Evolutionary conservation across 1,140 invertebrate species (phyloP), one percentile per base, ranked within the genome.

Genomic region (Ceratina japonica): DNA sequence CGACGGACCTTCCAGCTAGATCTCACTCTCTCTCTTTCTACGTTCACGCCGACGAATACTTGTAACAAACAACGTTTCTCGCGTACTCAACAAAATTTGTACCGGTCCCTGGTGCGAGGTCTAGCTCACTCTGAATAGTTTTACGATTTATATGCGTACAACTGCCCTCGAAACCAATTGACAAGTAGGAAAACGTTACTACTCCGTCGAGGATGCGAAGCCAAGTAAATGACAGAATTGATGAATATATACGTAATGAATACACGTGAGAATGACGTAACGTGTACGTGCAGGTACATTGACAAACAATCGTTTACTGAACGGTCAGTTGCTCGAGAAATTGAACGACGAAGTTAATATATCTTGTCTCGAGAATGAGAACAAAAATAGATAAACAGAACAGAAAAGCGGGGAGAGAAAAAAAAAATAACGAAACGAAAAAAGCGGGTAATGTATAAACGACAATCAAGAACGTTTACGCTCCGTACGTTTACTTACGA

Each of bases 21-120:
- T 82, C 77, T 80, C 83, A 77, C n/a, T 77, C n/a, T n/a, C n/a
- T n/a, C n/a, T n/a, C n/a, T 51, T 71, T 75, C 13, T 54, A 54
- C 51, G 18, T 69, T 31, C 27, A 70, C 12, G 31, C 31, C 12
- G 56, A 24, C 24, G 15, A 27, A 70, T 56, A 52, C 22, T 66
- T 7, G 16, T 44, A 56, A n/a, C 10, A 20, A n/a, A 27, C 54
- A 75, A 49, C 1, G 65, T 64, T 65, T 65, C 27, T 56, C 37
- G 37, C 37, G 3, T 2, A 5, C 8, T 18, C 7, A 8, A 51
- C 1, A 49, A 66, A 66, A 51, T 22, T 49, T 37, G 20, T 66
- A 66, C 15, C 31, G 37, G 12, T 20, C 15, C 4, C 22, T 66
- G 8, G 31, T n/a, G 20, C 37, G 37, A 44, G 10, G 10, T 44